phyloP scores from a whole-genome alignment of 2,888 invertebrate species.

The Ophion ellenae region DNA sequence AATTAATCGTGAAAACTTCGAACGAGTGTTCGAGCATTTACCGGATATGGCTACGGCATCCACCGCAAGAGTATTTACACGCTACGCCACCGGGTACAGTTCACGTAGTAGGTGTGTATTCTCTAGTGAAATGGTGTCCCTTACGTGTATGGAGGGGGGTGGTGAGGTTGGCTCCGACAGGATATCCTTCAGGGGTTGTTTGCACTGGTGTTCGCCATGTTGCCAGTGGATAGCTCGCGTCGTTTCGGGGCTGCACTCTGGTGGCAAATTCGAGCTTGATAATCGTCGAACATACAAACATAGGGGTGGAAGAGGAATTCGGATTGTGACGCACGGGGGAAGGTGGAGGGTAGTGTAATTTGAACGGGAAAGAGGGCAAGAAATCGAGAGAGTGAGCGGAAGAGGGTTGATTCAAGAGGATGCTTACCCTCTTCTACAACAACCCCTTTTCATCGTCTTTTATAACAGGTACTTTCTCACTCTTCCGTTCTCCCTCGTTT shows the following conservation, averaged over 20 bases:
- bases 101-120: constrained; percentile 11
- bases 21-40: constrained; percentile 45
- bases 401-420: constrained; percentile 58
- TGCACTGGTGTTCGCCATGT: constrained; percentile 30
- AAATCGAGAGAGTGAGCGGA: background rate
- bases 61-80: constrained; percentile 21
- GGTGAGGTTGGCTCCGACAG: constrained; percentile 43
- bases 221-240: constrained; percentile 35
- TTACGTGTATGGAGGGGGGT: background rate
- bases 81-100: background rate
- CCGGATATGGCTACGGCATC: constrained; percentile 4
- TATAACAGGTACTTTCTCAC: constrained; percentile 7
- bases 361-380: constrained; percentile 25
- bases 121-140: constrained; percentile 30
- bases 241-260: constrained; percentile 6
- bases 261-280: constrained; percentile 51
- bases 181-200: constrained; percentile 61
- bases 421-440: constrained; percentile 31
- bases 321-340: constrained; percentile 19
- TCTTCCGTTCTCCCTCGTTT: constrained; percentile 24
- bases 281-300: constrained; percentile 61
- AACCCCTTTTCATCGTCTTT: constrained; percentile 35
- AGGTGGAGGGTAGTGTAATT: constrained; percentile 45
- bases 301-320: constrained; percentile 50
- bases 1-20: constrained; percentile 48